Evolutionary conservation across 2,888 invertebrate genomes (phyloP).

Genomic region (Tupiocoris notatus): DNA sequence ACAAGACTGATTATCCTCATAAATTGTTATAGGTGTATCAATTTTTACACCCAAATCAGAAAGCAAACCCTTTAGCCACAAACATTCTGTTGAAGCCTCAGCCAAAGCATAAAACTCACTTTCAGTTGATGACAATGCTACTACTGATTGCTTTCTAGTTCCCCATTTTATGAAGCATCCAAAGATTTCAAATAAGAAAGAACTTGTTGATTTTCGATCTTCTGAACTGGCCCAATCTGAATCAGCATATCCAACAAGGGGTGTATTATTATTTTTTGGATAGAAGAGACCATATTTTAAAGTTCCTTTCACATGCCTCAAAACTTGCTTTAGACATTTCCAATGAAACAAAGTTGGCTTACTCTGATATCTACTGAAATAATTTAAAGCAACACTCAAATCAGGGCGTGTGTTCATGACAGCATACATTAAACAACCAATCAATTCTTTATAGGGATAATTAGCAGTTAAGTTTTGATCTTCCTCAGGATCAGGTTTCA

Average conservation of each 20-base stretch:
- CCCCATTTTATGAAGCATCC: background rate
- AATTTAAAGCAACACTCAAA: background rate
- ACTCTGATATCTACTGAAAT: background rate
- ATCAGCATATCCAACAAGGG: background rate
- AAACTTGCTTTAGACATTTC: background rate
- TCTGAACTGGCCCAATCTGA: background rate
- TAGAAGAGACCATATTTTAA: background rate
- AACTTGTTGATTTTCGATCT: background rate
- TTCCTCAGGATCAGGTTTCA: background rate
- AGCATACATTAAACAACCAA: background rate
- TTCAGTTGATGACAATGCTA: background rate
- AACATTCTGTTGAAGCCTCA: background rate
- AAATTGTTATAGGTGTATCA: background rate
- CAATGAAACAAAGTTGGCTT: background rate
- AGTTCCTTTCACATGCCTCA: background rate
- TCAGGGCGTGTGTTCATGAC: background rate
- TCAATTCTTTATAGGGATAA: background rate
- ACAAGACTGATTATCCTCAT: background rate
- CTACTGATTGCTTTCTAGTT: constrained; percentile 1
- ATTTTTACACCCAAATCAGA: background rate
- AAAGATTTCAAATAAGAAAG: background rate
- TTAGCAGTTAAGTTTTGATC: background rate
- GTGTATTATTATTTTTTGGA: background rate
- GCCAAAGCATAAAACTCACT: background rate
- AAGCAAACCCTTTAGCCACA: background rate